These are phyloP conservation scores for Cotesia vestalis DNA, from an alignment of 1,140 invertebrate species.

Conservation along the genomic window DNA sequence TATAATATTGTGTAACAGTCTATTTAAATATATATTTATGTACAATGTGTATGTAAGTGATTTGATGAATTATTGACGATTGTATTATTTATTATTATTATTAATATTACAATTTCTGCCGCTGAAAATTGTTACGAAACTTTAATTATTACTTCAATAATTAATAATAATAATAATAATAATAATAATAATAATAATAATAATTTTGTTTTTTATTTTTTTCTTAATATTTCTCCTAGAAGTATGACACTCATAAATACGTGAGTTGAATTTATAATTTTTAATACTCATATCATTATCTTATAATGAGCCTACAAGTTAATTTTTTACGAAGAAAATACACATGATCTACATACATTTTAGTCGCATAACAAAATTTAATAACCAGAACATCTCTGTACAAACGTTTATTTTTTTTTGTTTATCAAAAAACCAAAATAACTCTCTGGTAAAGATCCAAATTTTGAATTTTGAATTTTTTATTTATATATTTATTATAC, in stretches of 20 bases:
- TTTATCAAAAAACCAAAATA: constrained; percentile 62
- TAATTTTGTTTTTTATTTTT: constrained; percentile 33
- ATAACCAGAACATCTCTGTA: constrained; percentile 67
- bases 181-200: too few species aligned
- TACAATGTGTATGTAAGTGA: constrained; percentile 35
- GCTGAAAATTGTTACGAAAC: constrained; percentile 64
- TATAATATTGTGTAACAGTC: constrained; percentile 13
- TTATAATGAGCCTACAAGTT: constrained; percentile 61
- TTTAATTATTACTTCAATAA: too few species aligned
- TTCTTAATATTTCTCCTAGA: constrained; percentile 63
- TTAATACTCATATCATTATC: constrained; percentile 61
- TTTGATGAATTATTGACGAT: too few species aligned
- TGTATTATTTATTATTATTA: constrained; percentile 37
- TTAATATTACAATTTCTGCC: neutral
- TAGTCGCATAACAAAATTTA: constrained; percentile 63
- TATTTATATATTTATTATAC: constrained; percentile 2
- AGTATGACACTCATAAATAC: constrained; percentile 66
- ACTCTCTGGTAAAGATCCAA: constrained; percentile 48
- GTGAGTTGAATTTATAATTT: constrained; percentile 52
- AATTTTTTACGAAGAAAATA: constrained; percentile 66
- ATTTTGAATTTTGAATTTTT: constrained; percentile 65
- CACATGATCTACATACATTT: constrained; percentile 59
- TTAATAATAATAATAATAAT: too few species aligned
- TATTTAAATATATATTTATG: constrained; percentile 36
- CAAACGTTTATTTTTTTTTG: constrained; percentile 54